Evolutionary conservation across 2,113 vertebrate species (phyloP), one percentile per base, ranked within the genome.

Genomic region (Glareola pratincola): DNA sequence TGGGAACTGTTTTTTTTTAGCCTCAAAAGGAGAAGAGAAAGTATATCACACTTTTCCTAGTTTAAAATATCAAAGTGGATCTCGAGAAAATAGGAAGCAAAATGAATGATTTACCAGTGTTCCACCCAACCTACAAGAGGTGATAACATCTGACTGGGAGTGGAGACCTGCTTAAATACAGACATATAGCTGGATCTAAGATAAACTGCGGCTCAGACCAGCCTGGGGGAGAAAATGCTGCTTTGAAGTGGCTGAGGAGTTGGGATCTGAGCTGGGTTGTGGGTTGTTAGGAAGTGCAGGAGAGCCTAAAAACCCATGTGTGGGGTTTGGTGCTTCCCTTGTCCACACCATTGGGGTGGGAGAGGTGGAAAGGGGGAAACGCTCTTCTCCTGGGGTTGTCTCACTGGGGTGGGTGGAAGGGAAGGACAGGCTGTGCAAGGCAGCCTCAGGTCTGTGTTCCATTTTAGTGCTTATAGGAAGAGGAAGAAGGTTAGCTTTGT

Each of bases 251-350:
- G 14, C 14, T 85, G 59, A 48, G 45, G 71, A 57, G 10, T 1
- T 47, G 43, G 26, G 32, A 3, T 41, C 41, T 54, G 54, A 45
- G 16, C 48, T 66, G 78, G 20, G 1, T 22, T 26, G 17, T 2
- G 0, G 37, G 15, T 4, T 15, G 6, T 15, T n/a, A 47, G 37
- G 47, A 47, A 3, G 18, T 47, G 7, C 9, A 24, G 66, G 20
- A 5, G 22, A 51, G 15, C 37, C 37, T 64, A 5, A 69, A 22
- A 74, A 16, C 3, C 0, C 0, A 0, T 0, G 16, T 3, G 26
- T 23, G 72, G n/a, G 12, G 22, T 54, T 67, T 50, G 32, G 27
- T 36, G 71, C 60, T 63, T 39, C 19, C 29, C 32, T 30, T 82
- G 34, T 57, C n/a, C 27, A 6, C 14, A 5, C 6, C 3, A 2